Evolutionary conservation across 2,797 vertebrate genomes (phyloP), one percentile per base, ranked within the genome.

Genomic region (Sphenodon punctatus): DNA sequence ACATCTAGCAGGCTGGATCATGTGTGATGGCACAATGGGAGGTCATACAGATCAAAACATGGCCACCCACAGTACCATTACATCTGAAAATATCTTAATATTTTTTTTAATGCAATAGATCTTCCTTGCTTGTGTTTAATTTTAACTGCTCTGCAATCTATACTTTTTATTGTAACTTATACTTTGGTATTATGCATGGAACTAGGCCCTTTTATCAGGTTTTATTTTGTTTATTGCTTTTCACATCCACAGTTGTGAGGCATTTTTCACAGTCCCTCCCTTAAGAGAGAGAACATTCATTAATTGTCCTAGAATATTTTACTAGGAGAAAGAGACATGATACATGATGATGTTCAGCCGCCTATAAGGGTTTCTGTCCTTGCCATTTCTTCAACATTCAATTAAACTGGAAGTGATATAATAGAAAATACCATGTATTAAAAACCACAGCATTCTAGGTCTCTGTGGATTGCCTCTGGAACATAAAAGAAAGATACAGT

Each of bases 391-490:
- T 60, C 67, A 77, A 67, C 59, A 60, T 67, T 77, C 55, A 77
- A 41, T 76, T 67, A 67, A 67, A 60, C 12, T 48, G 12, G 34
- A 59, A 76, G 64, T 45, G 27, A 77, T 59, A 67, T 49, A 51
- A 46, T 56, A 32, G 60, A 60, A 67, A 42, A 59, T 49, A 46
- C 43, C 67, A 64, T 42, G 27, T 32, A 67, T 77, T 42, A 59
- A n/a, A n/a, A n/a, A 41, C 23, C 20, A 16, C 49, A 36, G 16
- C n/a, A 55, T n/a, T 53, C n/a, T 48, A 25, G 46, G 72, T 75
- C 88, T 80, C 36, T 51, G 84, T 87, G 75, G 82, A 87, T 73
- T 63, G 41, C 20, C 25, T 41, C 74, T 77, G 76, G 66, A 87
- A 41, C 65, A 77, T 41, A 64, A 69, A 55, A 74, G 23, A 39